These are phyloP conservation scores for Desoria tigrina DNA, from an alignment of 2,888 invertebrate species.

Conservation along the genomic window DNA sequence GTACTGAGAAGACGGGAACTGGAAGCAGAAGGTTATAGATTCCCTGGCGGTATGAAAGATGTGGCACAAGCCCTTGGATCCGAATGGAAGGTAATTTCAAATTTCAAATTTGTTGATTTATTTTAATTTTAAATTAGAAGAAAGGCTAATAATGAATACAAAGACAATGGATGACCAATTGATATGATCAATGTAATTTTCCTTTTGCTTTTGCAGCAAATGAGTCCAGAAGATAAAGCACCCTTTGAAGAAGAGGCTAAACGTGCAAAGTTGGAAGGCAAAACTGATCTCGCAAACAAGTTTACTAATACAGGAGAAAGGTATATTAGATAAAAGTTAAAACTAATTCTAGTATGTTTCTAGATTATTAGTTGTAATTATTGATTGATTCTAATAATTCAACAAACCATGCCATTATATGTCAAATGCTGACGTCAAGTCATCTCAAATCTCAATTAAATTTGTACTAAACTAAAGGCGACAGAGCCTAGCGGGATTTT, in stretches of 20 bases:
- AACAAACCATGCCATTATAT: no score
- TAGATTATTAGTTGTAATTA: neutral
- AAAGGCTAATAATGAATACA: no score
- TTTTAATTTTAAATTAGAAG: neutral
- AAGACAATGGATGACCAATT: constrained; percentile 1
- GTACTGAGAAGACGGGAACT: constrained; percentile 35
- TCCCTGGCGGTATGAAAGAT: constrained; percentile 45
- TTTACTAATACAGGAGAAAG: constrained; percentile 49
- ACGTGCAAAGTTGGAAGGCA: constrained; percentile 43
- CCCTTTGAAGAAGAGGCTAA: constrained; percentile 48
- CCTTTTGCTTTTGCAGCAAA: constrained; percentile 31
- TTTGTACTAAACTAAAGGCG: no score
- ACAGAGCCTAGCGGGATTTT: no score
- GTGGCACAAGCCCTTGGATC: constrained; percentile 32
- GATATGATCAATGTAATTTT: neutral
- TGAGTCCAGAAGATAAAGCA: constrained; percentile 38
- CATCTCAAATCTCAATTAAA: no score
- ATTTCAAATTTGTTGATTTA: neutral
- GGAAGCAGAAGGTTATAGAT: constrained; percentile 38
- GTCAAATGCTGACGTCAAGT: no score
- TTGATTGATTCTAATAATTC: no score
- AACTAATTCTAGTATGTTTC: neutral
- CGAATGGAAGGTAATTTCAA: constrained; percentile 49
- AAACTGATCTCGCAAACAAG: constrained; percentile 42
- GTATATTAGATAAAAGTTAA: constrained; percentile 18